A percentile compares a stretch with the other conserved stretches of the same genome.
Evolutionary conservation across 2,888 invertebrate species (phyloP).

Genomic region (Muschampia plurimacula): DNA sequence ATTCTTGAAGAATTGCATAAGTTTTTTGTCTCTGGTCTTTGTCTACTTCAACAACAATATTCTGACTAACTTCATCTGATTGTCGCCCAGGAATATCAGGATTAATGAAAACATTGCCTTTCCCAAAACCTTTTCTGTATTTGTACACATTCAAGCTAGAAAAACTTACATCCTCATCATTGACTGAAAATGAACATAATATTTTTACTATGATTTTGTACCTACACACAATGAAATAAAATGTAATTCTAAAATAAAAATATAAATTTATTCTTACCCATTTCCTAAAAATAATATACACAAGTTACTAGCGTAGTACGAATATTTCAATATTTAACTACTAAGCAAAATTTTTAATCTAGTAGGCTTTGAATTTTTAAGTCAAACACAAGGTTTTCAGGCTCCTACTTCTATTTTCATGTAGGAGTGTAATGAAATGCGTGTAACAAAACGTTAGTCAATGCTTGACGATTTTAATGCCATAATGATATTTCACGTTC

Average conservation of each 20-base stretch:
- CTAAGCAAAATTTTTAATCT: not conserved
- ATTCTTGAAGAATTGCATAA: constrained; percentile 75
- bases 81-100: constrained; percentile 43
- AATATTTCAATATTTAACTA: not conserved
- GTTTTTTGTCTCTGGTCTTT: constrained; percentile 61
- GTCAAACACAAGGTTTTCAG: not conserved
- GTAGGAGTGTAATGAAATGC: not conserved
- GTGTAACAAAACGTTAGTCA: not conserved
- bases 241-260: not conserved
- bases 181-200: constrained; percentile 39
- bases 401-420: no score
- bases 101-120: constrained; percentile 53
- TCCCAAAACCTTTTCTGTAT: constrained; percentile 59
- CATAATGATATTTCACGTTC: constrained; percentile 20
- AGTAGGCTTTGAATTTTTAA: constrained; percentile 5
- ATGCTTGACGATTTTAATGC: constrained; percentile 4
- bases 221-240: no score
- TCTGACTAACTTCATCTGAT: constrained; percentile 47
- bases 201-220: no score
- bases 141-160: constrained; percentile 64
- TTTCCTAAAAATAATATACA: not conserved
- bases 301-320: not conserved
- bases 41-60: constrained; percentile 56
- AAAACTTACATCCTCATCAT: constrained; percentile 47
- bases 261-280: constrained; percentile 4